Evolutionary conservation across 2,797 vertebrate genomes (phyloP), one percentile per base, ranked within the genome.

Genomic region (Paratrypauchen microcephalus): DNA sequence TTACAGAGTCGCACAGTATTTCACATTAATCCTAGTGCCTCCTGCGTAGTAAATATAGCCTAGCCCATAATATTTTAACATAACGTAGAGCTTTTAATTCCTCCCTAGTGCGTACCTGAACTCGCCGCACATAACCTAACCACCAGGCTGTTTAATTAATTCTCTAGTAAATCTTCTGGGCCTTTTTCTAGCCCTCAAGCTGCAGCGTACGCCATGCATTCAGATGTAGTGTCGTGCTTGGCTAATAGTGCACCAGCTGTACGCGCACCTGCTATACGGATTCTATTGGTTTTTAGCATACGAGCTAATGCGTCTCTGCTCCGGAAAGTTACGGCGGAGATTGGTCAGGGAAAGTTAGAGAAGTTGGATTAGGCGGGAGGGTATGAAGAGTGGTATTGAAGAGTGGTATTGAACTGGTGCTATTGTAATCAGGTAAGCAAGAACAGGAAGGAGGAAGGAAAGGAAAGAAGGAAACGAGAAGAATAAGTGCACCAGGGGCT

Each of bases 81-180:
- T 64, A 26, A 30, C 36, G 47, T 66, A 19, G 19, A 54, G 50
- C 50, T 30, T 32, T 66, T 64, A 47, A 54, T 66, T 36, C 50
- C 65, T 54, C 50, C 48, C 50, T 7, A 13, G 48, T 55, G 64
- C 24, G 45, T 52, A 52, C 64, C 47, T 32, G 47, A 32, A 54
- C 26, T 52, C 24, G 1, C 47, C 26, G 47, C 63, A 23, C 50
- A 36, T 66, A 66, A 36, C 65, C 30, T 54, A 66, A 66, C 50
- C 26, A 13, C 50, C 12, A 12, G 28, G n/a, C 65, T 36, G 30
- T 54, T 66, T 66, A 66, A 66, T 66, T 32, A 66, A 66, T 66
- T 55, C 65, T 54, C 28, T n/a, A 55, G 65, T 32, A 66, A 66
- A 66, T 66, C 65, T 55, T 66, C 11, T 52, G 50, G 65, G 30